These are phyloP conservation scores for Caracal caracal DNA, from an alignment of 2,113 vertebrate genomes.

Conservation along the genomic window DNA sequence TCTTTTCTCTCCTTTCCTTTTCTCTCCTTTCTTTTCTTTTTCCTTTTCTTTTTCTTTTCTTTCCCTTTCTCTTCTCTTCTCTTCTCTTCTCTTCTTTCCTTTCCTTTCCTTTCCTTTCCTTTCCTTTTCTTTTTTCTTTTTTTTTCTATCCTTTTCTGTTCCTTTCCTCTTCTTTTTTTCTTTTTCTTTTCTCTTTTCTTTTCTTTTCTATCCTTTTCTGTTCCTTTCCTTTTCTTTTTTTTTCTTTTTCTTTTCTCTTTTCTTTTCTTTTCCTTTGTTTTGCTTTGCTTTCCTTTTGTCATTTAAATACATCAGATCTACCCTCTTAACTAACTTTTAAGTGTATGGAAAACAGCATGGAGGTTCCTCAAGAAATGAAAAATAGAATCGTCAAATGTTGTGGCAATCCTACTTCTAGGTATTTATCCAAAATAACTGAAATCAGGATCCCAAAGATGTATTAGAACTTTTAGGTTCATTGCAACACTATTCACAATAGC, in stretches of 20 bases:
- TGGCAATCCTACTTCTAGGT: neutral
- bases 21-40: neutral
- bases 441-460: neutral
- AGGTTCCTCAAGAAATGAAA: neutral
- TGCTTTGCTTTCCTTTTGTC: neutral
- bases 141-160: too few relatives aligned
- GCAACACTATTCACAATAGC: neutral
- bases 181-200: rapidly evolving
- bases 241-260: too few relatives aligned
- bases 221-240: too few relatives aligned
- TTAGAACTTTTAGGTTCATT: neutral
- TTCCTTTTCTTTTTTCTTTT: neutral
- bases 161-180: too few relatives aligned
- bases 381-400: neutral
- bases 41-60: too few relatives aligned
- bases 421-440: neutral
- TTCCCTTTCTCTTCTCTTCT: too few relatives aligned
- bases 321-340: neutral
- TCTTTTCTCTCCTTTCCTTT: neutral
- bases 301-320: neutral
- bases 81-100: neutral
- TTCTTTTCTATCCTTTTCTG: too few relatives aligned
- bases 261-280: too few relatives aligned
- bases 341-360: neutral
- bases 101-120: neutral